Evolutionary conservation across 2,113 vertebrate species (phyloP).

Genomic region (Sphaerodactylus townsendi): DNA sequence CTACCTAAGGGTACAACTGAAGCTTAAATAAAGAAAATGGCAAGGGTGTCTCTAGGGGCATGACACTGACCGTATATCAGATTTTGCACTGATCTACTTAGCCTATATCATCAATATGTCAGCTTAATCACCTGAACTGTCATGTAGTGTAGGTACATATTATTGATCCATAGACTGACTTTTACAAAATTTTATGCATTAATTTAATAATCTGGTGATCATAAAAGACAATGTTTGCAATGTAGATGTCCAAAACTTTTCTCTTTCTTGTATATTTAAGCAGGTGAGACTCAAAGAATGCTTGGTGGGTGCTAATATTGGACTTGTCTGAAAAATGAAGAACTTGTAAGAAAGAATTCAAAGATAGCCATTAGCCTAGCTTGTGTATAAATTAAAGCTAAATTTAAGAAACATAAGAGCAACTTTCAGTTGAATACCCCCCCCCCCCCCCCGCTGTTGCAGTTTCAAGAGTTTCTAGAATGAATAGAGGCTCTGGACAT

Average conservation of each 20-base stretch:
- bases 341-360: no score
- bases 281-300: no score
- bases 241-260: no score
- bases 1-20: no score
- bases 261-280: no score
- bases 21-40: no score
- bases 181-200: neutral
- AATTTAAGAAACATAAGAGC: neutral
- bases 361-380: neutral
- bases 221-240: no score
- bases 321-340: no score
- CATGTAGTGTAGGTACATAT: neutral
- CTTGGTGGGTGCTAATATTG: no score
- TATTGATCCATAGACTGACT: neutral
- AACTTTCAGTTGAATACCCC: neutral
- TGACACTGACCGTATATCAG: no score
- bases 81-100: neutral
- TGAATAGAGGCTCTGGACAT: neutral
- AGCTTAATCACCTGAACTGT: neutral
- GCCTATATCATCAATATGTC: neutral
- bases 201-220: neutral
- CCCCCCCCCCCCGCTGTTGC: no score
- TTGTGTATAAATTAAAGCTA: neutral
- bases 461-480: neutral
- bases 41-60: no score